Base-by-base conservation (phyloP, 2,113 vertebrate genomes). In the Corythoichthys haematopterus region DNA sequence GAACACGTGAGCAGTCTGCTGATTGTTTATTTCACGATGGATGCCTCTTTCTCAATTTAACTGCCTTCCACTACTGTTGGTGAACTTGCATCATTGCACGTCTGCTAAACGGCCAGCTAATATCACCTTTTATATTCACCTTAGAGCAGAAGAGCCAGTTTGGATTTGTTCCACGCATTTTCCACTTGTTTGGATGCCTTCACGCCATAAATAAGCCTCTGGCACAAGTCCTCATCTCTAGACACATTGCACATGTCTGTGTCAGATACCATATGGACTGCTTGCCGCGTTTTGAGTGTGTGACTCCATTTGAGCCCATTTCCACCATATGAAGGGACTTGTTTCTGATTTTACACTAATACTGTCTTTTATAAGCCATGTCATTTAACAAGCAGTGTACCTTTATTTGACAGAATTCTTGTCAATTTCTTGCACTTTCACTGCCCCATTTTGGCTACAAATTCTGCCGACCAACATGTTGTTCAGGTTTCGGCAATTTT, bases 211-310 rank as follows among this genome's bases (percentile, higher is more conserved):
- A 65, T 70, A 70, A 74, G 48, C 59, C 63, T 46, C 43, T 87
- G 81, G 84, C 84, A 74, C 72, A 79, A 51, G 47, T 40, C 15
- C 14, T 72, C 51, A 33, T 77, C 70, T 66, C 11, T 70, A 12
- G 58, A 76, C 72, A 46, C 75, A 46, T 70, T 48, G 69, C 72
- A 69, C 10, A 66, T 71, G 68, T 75, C 65, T 72, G 75, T 81
- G 70, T 75, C 64, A 77, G 64, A 67, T 72, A 81, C 85, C 87
- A 88, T 89, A 88, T 88, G 88, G 83, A 58, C 77, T 66, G 68
- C 87, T 75, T 59, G 78, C 66, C 84, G 46, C 82, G 82, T 85
- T 28, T 56, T 76, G 65, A 57, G 52, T 67, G 43, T 76, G 16
- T 75, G 75, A 81, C 6, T 77, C 56, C 80, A 63, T 6, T 20